Evolutionary conservation across 2,113 vertebrate genomes (phyloP).

Genomic region (Lutjanus erythropterus): DNA sequence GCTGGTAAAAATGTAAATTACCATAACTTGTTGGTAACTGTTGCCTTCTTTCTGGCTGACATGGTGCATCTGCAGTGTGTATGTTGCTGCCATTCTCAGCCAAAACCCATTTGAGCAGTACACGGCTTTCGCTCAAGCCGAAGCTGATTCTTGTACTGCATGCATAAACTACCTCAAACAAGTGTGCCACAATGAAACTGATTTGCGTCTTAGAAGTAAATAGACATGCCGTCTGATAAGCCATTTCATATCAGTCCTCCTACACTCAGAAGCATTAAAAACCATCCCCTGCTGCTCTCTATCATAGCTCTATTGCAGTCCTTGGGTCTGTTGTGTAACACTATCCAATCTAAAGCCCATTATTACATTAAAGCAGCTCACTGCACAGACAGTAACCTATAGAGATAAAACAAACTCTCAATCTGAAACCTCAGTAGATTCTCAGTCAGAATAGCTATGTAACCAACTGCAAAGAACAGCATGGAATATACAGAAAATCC

Average conservation of each 20-base stretch:
- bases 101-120: not conserved
- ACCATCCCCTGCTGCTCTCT: slow-evolving; percentile 31
- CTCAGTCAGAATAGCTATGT: slow-evolving; percentile 13
- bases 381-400: slow-evolving; percentile 41
- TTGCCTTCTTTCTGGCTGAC: not conserved
- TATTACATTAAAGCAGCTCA: slow-evolving; percentile 55
- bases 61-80: not conserved
- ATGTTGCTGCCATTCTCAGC: not conserved
- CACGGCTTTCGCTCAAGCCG: not conserved
- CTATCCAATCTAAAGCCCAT: slow-evolving; percentile 58
- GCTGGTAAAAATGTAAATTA: not conserved
- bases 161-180: slow-evolving; percentile 21
- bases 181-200: slow-evolving; percentile 13
- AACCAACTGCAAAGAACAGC: not conserved
- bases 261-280: slow-evolving; percentile 41
- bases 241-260: slow-evolving; percentile 44
- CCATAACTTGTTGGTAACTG: not conserved
- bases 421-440: slow-evolving; percentile 36
- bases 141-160: not conserved
- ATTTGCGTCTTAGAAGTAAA: slow-evolving; percentile 39
- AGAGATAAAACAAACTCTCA: slow-evolving; percentile 29
- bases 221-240: slow-evolving; percentile 54
- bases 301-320: slow-evolving; percentile 35
- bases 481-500: slow-evolving; percentile 15
- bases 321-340: slow-evolving; percentile 38